Evolutionary conservation across 2,113 vertebrate genomes (phyloP), one percentile per base, ranked within the genome.

Genomic region (Aegithalos caudatus): DNA sequence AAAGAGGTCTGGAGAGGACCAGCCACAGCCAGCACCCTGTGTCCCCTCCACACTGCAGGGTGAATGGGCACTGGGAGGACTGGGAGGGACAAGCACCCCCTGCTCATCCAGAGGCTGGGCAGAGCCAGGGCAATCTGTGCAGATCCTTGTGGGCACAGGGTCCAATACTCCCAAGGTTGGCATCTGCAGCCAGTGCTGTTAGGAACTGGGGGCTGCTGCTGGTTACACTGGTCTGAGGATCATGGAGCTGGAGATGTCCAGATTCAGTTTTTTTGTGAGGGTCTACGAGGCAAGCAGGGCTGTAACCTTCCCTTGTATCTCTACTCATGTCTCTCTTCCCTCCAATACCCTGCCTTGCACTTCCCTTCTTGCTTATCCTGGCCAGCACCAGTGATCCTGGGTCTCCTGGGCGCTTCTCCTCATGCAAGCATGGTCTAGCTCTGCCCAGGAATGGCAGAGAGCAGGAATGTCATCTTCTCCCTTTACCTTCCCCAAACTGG

Each of bases 81-180:
- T 54, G 56, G 53, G 57, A 56, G 25, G 56, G 19, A 25, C 6
- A 12, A 17, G 25, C 1, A 6, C 3, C 5, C 4, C 21, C 44
- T 85, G 40, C 40, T 70, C 66, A 45, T 54, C 24, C 28, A n/a
- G 64, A 40, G 53, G 65, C 65, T 8, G 3, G 18, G 8, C 50
- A 62, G 64, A 13, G 40, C 33, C 31, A 18, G 69, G n/a, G 50
- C 20, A 29, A 21, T 35, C 44, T 72, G 23, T 65, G 51, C 37
- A 64, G 73, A 38, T 57, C 77, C 22, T 8, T 60, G 35, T 65
- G 67, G 65, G 58, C 45, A 37, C 20, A 25, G 60, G 28, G 21
- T 65, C 28, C 0, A 0, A 4, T 11, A 31, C 6, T 20, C 17
- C 3, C 56, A 11, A 31, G 40, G 31, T 0, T 86, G 77, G 38